Evolutionary conservation across 2,113 vertebrate genomes (phyloP).

Genomic region (Istiophorus platypterus): DNA sequence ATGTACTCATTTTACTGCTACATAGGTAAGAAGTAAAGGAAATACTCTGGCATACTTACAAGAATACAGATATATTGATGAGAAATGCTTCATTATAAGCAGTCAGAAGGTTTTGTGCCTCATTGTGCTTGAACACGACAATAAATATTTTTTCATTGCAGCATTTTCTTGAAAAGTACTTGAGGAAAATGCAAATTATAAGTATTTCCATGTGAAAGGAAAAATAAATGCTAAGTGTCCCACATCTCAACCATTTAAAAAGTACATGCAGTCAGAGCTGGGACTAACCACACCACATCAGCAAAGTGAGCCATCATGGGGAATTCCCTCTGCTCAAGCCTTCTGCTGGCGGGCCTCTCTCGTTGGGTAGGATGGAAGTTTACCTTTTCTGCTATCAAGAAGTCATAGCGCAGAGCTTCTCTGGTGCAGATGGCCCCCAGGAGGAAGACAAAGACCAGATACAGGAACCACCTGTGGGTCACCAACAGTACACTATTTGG

Average conservation of each 20-base stretch:
- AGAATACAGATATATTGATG: neutral
- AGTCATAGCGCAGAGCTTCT: slow-evolving; percentile 93
- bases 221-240: neutral
- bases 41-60: neutral
- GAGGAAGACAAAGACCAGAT: slow-evolving; percentile 95
- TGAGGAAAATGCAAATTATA: neutral
- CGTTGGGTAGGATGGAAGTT: slow-evolving; percentile 40
- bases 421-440: slow-evolving; percentile 95
- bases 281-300: slow-evolving; percentile 26
- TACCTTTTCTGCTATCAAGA: slow-evolving; percentile 99
- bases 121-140: too few relatives aligned
- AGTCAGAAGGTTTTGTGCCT: too few relatives aligned
- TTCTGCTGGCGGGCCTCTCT: neutral
- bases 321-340: slow-evolving; percentile 29
- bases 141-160: neutral
- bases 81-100: neutral
- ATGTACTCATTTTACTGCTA: too few relatives aligned
- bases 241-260: neutral
- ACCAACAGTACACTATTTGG: slow-evolving; percentile 53
- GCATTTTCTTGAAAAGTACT: neutral
- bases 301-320: slow-evolving; percentile 26
- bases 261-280: neutral
- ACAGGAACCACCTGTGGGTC: slow-evolving; percentile 96
- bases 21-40: neutral
- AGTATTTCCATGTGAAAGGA: neutral